A percentile compares a stretch with the other conserved stretches of the same genome.
phyloP scores from a whole-genome alignment of 2,113 vertebrate genomes.

The Microtus oregoni region DNA sequence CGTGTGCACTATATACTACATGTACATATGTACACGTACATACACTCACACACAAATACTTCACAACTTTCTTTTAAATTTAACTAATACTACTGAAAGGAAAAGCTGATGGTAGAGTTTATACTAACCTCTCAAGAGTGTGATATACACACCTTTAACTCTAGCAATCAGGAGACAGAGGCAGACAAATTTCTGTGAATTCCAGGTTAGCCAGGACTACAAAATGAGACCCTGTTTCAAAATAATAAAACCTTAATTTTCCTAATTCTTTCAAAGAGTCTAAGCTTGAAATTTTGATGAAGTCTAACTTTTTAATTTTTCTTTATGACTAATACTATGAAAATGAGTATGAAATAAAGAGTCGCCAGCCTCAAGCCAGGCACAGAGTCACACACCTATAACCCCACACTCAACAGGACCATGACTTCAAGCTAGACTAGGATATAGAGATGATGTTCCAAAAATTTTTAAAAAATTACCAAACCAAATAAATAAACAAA shows the following conservation, averaged over 20 bases:
- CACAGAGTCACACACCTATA: neutral
- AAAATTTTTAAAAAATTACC: neutral
- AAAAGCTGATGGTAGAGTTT: neutral
- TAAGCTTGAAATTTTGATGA: too few species aligned
- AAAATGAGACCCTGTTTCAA: neutral
- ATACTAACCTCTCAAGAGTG: neutral
- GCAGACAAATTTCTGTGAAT: too few species aligned
- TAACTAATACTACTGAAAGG: neutral
- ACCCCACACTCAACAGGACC: neutral
- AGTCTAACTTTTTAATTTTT: neutral
- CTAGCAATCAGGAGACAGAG: neutral
- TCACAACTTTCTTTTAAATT: neutral
- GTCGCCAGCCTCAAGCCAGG: neutral
- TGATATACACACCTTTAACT: neutral
- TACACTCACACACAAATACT: neutral
- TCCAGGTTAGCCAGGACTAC: too few species aligned
- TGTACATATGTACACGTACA: neutral
- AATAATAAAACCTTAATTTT: neutral
- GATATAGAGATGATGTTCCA: neutral
- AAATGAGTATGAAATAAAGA: neutral
- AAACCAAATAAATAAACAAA: neutral
- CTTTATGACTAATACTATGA: neutral
- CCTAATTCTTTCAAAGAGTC: neutral
- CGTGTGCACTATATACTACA: neutral
- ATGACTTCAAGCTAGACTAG: neutral